These are phyloP conservation scores for Campylomormyrus tamandua DNA, from an alignment of 2,113 vertebrate genomes.

Conservation along the genomic window DNA sequence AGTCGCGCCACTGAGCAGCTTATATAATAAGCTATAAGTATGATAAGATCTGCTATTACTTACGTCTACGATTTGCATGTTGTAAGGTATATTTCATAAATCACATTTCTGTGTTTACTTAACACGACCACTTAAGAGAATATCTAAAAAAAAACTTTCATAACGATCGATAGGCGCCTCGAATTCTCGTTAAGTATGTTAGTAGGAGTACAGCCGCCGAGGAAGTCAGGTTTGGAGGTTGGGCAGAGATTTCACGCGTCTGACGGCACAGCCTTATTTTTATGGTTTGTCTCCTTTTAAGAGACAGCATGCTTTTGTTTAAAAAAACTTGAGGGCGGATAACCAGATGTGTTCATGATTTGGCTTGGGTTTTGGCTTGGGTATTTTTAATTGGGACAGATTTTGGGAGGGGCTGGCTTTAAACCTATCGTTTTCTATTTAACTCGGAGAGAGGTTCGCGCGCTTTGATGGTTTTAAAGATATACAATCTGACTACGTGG, in stretches of 20 bases:
- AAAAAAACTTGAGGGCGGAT: conserved; percentile 28
- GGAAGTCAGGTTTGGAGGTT: neutral
- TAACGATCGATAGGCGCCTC: neutral
- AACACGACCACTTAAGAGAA: neutral
- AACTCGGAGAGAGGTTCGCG: neutral
- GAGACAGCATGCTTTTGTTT: conserved; percentile 34
- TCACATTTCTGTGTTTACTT: neutral
- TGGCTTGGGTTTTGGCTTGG: conserved; percentile 67
- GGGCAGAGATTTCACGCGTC: conserved; percentile 5
- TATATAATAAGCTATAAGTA: conserved; percentile 7
- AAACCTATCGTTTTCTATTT: conserved; percentile 25
- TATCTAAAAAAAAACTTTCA: neutral
- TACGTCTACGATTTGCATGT: neutral
- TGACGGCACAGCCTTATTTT: conserved; percentile 38
- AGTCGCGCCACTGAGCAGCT: conserved; percentile 42
- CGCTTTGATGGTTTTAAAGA: neutral
- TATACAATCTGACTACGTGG: neutral
- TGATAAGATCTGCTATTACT: neutral
- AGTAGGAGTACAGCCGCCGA: neutral
- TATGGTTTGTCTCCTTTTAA: conserved; percentile 14
- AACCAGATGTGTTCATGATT: conserved; percentile 53
- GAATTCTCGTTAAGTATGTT: neutral
- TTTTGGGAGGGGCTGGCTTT: conserved; percentile 29
- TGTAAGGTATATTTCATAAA: neutral
- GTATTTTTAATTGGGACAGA: conserved; percentile 45